Conservation (phyloP, 2,888 invertebrate species). For the Eustalomyia histrio region DNA sequence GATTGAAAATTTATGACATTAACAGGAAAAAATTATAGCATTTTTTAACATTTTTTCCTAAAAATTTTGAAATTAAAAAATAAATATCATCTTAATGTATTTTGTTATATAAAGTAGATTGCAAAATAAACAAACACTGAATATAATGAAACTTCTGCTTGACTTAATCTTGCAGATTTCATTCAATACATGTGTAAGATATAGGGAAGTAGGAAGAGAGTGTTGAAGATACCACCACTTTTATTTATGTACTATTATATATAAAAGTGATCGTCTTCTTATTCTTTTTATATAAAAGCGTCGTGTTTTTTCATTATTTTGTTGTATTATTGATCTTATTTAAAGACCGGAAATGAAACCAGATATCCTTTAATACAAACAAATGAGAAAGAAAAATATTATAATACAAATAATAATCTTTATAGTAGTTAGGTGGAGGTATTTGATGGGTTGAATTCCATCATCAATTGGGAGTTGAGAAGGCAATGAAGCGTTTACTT, state of each 20-base stretch:
- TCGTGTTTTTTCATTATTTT: slow-evolving; percentile 34
- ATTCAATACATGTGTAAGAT: slow-evolving; percentile 13
- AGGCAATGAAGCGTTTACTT: slow-evolving; percentile 42
- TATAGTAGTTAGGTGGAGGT: slow-evolving; percentile 43
- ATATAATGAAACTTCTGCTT: slow-evolving; percentile 35
- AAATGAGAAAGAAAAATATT: slow-evolving; percentile 7
- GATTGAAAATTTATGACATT: no score
- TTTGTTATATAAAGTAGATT: slow-evolving; percentile 23
- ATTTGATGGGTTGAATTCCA: slow-evolving; percentile 26
- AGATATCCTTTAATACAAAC: slow-evolving; percentile 72
- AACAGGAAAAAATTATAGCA: no score
- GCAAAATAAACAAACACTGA: slow-evolving; percentile 30
- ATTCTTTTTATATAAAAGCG: slow-evolving; percentile 50
- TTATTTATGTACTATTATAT: neutral
- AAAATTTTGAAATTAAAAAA: no score
- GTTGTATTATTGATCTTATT: slow-evolving; percentile 55
- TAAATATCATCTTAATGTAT: no score
- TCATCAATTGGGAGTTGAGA: slow-evolving; percentile 37
- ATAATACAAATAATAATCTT: slow-evolving; percentile 1
- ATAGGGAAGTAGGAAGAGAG: slow-evolving; percentile 41
- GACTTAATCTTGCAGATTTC: slow-evolving; percentile 56
- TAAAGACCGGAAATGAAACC: slow-evolving; percentile 77
- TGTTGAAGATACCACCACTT: slow-evolving; percentile 28
- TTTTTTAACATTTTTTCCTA: no score
- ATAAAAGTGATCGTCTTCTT: slow-evolving; percentile 34